Evolutionary conservation across 2,113 vertebrate genomes (phyloP), one percentile per base, ranked within the genome.

Genomic region (Hemichromis elongatus): DNA sequence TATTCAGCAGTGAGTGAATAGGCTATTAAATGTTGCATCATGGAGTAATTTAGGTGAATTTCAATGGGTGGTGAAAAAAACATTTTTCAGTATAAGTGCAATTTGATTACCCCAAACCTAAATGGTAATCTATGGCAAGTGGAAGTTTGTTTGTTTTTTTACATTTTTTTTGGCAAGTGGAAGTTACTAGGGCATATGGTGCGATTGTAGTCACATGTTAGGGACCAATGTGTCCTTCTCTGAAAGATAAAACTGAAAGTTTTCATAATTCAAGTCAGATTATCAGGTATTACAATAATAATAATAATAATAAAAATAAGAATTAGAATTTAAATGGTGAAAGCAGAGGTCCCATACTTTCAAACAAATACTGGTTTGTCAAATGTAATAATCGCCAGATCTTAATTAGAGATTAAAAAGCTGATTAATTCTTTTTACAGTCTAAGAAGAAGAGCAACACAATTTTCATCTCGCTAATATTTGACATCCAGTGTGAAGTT

Each of bases 1-100:
- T 87, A 82, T 92, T 81, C 61, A 54, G 30, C 61, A 73, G 70
- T 82, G 12, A 2, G 57, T 45, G 68, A 88, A 81, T 50, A 56
- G 70, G 9, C 42, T 57, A 78, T 82, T 61, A 55, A 28, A 66
- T 81, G 26, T 63, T 89, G 54, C 35, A 75, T 80, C 19, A 73
- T 21, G 19, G 13, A 50, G 37, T 53, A 26, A 61, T 81, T 68
- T 7, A 30, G 57, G 59, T 45, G 47, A 63, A 40, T 82, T 82
- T 85, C n/a, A 86, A 59, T 12, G 14, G 13, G 2, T 5, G 10
- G 28, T 42, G 59, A 33, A 78, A 53, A 53, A n/a, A 16, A 81
- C 18, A 53, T 73, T 45, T 81, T 7, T 24, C 42, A 73, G 16
- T 50, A 7, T 26, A 59, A 80, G 4, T 73, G 33, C 28, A 54